Conservation (phyloP, 1,140 invertebrate species). For the Aphelenchoides avenae region DNA sequence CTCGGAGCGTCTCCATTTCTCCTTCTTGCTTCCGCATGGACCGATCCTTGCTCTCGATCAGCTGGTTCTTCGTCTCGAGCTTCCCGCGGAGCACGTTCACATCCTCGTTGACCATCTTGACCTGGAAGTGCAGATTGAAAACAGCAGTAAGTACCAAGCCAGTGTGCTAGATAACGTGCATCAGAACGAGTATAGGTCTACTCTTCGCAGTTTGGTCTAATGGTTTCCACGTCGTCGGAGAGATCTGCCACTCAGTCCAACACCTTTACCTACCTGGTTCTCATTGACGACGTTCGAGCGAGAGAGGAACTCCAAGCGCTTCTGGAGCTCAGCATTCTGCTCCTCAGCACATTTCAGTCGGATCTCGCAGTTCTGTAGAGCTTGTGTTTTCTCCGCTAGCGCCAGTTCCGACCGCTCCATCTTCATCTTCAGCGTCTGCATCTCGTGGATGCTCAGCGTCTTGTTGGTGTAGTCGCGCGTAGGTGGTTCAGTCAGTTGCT, state of each 20-base stretch:
- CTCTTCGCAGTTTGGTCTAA: no score
- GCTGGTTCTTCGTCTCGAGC: conserved; percentile 37
- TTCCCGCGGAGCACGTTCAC: conserved; percentile 37
- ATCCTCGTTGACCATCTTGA: conserved; percentile 44
- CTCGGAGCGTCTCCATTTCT: conserved; percentile 31
- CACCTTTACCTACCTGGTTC: conserved; percentile 24
- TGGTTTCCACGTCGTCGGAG: no score
- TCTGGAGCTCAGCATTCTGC: conserved; percentile 37
- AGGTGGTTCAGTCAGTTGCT: conserved; percentile 7
- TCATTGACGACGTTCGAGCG: conserved; percentile 24
- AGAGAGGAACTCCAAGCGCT: conserved; percentile 29
- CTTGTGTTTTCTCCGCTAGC: conserved; percentile 34
- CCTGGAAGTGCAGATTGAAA: no score
- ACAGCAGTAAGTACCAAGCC: no score
- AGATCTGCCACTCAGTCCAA: no score
- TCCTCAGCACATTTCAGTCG: conserved; percentile 21
- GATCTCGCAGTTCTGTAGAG: conserved; percentile 22
- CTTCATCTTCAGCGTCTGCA: conserved; percentile 44
- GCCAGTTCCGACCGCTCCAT: conserved; percentile 41
- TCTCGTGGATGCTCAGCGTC: conserved; percentile 22
- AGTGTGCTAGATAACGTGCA: no score
- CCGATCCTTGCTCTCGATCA: conserved; percentile 34
- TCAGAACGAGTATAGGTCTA: no score
- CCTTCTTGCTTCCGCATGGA: conserved; percentile 30
- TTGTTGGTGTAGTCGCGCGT: conserved; percentile 37